phyloP scores from a whole-genome alignment of 2,888 invertebrate genomes.

The Globia sparganii region DNA sequence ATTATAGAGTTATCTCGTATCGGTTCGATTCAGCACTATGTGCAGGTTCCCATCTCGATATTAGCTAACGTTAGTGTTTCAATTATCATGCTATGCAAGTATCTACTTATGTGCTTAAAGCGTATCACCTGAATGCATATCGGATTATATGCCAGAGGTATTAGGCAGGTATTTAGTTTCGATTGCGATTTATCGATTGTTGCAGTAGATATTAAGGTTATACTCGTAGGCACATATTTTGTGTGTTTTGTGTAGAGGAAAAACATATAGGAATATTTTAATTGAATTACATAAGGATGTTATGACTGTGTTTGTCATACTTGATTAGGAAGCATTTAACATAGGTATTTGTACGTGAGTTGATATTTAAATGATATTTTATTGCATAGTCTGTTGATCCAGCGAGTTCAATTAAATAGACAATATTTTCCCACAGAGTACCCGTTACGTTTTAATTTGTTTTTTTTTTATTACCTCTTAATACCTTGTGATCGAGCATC shows the following conservation, averaged over 20 bases:
- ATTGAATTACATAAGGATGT: slow-evolving; percentile 1
- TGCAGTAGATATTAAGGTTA: background rate
- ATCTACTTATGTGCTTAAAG: slow-evolving; percentile 43
- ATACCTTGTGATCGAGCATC: background rate
- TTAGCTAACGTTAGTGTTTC: slow-evolving; percentile 51
- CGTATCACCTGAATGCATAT: slow-evolving; percentile 44
- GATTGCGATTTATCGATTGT: slow-evolving; percentile 30
- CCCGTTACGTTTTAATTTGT: background rate
- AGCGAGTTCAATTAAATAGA: background rate
- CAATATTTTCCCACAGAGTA: slow-evolving; percentile 31
- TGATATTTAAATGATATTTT: slow-evolving; percentile 18
- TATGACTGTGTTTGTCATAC: slow-evolving; percentile 8
- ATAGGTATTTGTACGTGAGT: background rate
- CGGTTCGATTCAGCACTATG: background rate
- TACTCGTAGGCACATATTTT: background rate
- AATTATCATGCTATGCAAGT: slow-evolving; percentile 49
- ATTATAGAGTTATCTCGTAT: slow-evolving; percentile 1
- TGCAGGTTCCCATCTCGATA: slow-evolving; percentile 18
- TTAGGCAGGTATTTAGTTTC: slow-evolving; percentile 35
- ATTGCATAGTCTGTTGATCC: background rate
- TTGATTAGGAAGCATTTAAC: slow-evolving; percentile 9
- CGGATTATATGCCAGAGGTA: slow-evolving; percentile 27
- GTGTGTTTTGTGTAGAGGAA: slow-evolving; percentile 11
- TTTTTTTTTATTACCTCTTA: slow-evolving; percentile 24
- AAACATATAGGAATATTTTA: background rate